A percentile compares a stretch with the other conserved stretches of the same genome.
phyloP scores from a whole-genome alignment of 1,140 invertebrate genomes.

The Drosophila nasuta region DNA sequence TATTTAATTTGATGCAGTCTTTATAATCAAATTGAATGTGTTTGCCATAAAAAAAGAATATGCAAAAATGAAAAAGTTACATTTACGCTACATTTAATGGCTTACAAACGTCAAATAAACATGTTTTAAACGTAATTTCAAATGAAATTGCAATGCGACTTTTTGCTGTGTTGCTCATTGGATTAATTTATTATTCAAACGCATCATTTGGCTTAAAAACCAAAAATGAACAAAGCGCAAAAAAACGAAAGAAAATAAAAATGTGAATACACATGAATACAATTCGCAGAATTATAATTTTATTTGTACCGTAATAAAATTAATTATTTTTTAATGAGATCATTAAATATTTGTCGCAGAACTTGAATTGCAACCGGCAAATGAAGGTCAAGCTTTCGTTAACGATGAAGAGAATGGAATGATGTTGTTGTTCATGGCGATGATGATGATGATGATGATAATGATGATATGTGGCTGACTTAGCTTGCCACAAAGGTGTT shows the following conservation, averaged over 20 bases:
- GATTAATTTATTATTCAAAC: slow-evolving; percentile 14
- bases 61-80: neutral
- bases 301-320: slow-evolving; percentile 12
- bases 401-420: neutral
- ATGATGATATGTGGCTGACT: neutral
- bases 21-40: neutral
- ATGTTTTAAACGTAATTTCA: slow-evolving; percentile 4
- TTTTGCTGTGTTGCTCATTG: neutral
- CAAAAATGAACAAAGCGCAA: no score
- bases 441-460: neutral
- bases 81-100: slow-evolving; percentile 2
- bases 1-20: neutral
- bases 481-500: slow-evolving; percentile 14
- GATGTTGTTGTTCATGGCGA: neutral
- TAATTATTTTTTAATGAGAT: slow-evolving; percentile 31
- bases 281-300: slow-evolving; percentile 14
- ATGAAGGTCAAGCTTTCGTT: slow-evolving; percentile 9
- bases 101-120: neutral
- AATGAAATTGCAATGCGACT: slow-evolving; percentile 10
- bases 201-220: slow-evolving; percentile 5
- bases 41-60: neutral
- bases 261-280: neutral
- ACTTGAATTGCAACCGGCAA: slow-evolving; percentile 9
- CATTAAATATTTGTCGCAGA: slow-evolving; percentile 25
- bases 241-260: no score